Percentiles rank a stretch among this genome's conserved stretches.
Evolutionary conservation across 2,888 invertebrate genomes (phyloP).

Genomic region (Lymantria dispar): DNA sequence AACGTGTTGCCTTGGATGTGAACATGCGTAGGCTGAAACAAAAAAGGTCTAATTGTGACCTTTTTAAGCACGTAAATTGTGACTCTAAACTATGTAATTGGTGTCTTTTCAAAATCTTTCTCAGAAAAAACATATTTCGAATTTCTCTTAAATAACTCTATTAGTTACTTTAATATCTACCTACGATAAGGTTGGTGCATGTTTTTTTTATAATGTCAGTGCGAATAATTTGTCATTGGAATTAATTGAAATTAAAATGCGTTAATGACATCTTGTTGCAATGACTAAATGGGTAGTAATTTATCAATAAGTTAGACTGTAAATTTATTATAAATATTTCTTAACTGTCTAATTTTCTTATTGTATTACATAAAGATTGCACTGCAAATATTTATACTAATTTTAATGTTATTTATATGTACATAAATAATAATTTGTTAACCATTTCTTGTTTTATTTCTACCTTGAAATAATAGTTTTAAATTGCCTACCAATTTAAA

Average conservation of each 20-base stretch:
- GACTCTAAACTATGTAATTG: conserved; percentile 13
- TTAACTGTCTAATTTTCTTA: conserved; percentile 20
- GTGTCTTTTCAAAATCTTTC: conserved; percentile 8
- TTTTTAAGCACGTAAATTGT: conserved; percentile 10
- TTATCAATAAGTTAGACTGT: conserved; percentile 23
- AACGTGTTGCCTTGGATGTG: conserved; percentile 42
- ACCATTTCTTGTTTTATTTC: conserved; percentile 33
- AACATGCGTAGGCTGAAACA: conserved; percentile 45
- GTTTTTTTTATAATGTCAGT: conserved; percentile 46
- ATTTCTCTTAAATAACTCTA: conserved; percentile 2
- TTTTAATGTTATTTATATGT: conserved; percentile 37
- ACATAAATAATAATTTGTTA: conserved; percentile 43
- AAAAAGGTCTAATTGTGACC: conserved; percentile 24
- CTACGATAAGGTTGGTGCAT: conserved; percentile 40
- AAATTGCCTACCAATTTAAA: too few relatives aligned
- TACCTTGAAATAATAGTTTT: too few relatives aligned
- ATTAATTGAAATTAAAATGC: conserved; percentile 7
- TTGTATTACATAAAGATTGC: conserved; percentile 24
- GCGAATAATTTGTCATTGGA: conserved; percentile 75
- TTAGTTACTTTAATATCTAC: conserved; percentile 8
- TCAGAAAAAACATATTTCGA: not conserved
- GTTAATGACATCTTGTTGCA: conserved; percentile 75
- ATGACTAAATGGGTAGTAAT: conserved; percentile 60
- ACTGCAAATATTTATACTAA: conserved; percentile 36
- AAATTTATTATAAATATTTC: conserved; percentile 8